A percentile compares a stretch with the other conserved stretches of the same genome.
phyloP scores from a whole-genome alignment of 2,113 vertebrate species.

The Sigmodon hispidus region DNA sequence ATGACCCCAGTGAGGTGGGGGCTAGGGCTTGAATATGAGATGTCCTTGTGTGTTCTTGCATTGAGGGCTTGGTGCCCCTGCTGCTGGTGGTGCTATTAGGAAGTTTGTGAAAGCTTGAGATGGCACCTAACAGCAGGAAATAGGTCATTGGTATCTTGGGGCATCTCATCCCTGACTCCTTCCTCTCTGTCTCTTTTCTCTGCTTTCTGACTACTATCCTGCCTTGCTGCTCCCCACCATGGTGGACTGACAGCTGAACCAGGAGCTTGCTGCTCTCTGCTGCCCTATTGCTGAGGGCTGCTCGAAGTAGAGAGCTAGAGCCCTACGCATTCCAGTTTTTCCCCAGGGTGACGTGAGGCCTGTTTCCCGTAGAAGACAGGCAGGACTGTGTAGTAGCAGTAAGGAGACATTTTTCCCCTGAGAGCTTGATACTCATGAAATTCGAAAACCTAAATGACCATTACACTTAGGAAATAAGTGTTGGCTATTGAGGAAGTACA shows the following conservation, averaged over 20 bases:
- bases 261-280: neutral
- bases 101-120: neutral
- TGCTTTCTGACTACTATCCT: neutral
- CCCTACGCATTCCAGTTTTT: neutral
- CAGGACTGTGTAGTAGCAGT: neutral
- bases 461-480: neutral
- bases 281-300: neutral
- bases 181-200: neutral
- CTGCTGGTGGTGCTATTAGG: neutral
- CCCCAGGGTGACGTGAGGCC: neutral
- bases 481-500: neutral
- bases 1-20: neutral
- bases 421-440: neutral
- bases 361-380: neutral
- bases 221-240: too few relatives aligned
- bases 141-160: neutral
- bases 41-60: too few relatives aligned
- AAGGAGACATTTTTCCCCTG: neutral
- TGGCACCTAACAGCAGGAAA: neutral
- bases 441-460: neutral
- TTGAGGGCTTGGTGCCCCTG: neutral
- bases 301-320: neutral
- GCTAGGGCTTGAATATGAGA: neutral
- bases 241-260: too few relatives aligned
- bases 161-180: neutral